phyloP scores from a whole-genome alignment of 2,888 invertebrate genomes.

The Amblyjoppa proteus region DNA sequence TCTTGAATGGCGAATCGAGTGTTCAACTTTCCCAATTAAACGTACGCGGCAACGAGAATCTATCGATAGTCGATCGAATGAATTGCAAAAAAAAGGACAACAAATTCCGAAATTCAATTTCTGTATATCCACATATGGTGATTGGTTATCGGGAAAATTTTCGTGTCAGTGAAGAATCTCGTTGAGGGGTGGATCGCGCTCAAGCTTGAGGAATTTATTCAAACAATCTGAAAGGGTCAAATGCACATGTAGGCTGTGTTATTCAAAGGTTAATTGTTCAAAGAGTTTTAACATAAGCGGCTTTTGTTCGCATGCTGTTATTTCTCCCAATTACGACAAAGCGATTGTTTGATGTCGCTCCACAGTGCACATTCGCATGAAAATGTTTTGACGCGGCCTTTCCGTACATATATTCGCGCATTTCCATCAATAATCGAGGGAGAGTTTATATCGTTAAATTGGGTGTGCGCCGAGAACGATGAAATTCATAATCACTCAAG shows the following conservation, averaged over 20 bases:
- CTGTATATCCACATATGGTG: background rate
- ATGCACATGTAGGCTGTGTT: background rate
- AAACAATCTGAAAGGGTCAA: background rate
- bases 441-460: background rate
- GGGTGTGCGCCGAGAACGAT: too few relatives aligned
- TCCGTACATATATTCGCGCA: background rate
- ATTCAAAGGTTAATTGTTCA: background rate
- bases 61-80: constrained; percentile 17
- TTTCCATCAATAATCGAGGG: background rate
- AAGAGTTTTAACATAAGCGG: background rate
- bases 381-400: background rate
- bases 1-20: background rate
- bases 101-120: background rate
- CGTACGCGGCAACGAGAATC: background rate
- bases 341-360: background rate
- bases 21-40: constrained; percentile 9
- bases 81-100: background rate
- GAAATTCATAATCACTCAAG: background rate
- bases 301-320: background rate
- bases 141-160: background rate
- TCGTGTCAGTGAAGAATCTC: background rate
- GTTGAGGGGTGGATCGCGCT: background rate
- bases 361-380: background rate
- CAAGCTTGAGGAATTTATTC: background rate
- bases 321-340: background rate